phyloP scores from a whole-genome alignment of 1,140 invertebrate species.

The Orius laevigatus region DNA sequence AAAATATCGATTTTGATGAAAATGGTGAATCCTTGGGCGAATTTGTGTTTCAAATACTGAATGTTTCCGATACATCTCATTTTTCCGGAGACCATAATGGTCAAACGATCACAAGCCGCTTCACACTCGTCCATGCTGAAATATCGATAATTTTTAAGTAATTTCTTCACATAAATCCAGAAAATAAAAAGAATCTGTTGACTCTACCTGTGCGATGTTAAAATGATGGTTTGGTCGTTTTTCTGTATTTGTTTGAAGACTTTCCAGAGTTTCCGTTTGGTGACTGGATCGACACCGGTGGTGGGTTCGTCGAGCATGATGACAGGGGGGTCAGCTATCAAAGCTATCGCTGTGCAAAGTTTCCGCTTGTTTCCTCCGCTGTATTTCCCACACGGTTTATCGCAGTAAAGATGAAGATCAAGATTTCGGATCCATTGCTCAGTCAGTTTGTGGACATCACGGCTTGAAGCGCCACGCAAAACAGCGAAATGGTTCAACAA shows the following conservation, averaged over 20 bases:
- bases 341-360: constrained; percentile 80
- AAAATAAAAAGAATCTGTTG: no score
- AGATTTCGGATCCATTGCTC: constrained; percentile 36
- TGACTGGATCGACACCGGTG: constrained; percentile 61
- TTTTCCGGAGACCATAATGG: constrained; percentile 78
- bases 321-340: constrained; percentile 76
- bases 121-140: constrained; percentile 40
- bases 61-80: constrained; percentile 30
- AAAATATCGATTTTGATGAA: constrained; percentile 24
- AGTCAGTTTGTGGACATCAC: constrained; percentile 32
- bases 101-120: constrained; percentile 64
- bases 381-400: constrained; percentile 17
- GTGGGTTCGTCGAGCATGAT: constrained; percentile 77
- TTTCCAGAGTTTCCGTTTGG: constrained; percentile 57
- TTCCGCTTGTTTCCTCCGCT: constrained; percentile 92
- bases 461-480: constrained; percentile 47
- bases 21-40: constrained; percentile 31
- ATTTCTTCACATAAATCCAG: no score
- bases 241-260: constrained; percentile 45
- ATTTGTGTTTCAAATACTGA: constrained; percentile 29
- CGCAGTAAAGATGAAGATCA: constrained; percentile 17
- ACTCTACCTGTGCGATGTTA: constrained; percentile 49
- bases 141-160: no score
- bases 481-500: constrained; percentile 56
- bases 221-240: constrained; percentile 45